phyloP scores from a whole-genome alignment of 2,888 invertebrate genomes.

The Drosophila tripunctata region DNA sequence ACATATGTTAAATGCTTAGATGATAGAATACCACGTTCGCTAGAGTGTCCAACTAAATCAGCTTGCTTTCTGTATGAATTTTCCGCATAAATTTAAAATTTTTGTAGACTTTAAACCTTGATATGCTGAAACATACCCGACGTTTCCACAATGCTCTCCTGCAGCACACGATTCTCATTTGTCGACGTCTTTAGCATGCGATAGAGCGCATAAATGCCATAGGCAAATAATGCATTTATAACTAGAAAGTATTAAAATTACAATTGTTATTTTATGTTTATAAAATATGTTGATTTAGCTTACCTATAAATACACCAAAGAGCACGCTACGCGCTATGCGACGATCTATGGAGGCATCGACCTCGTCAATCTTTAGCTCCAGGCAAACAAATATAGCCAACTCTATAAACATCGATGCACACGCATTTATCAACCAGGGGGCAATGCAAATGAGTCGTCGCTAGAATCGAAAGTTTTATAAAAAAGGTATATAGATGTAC shows the following conservation, averaged over 20 bases:
- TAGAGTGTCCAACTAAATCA: slow-evolving; percentile 46
- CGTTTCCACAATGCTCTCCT: slow-evolving; percentile 79
- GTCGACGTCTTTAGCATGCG: slow-evolving; percentile 73
- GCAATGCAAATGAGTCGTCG: slow-evolving; percentile 81
- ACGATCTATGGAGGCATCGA: slow-evolving; percentile 78
- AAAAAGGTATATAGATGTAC: neutral
- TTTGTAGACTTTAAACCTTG: slow-evolving; percentile 64
- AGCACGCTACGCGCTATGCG: slow-evolving; percentile 79
- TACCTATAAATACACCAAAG: slow-evolving; percentile 78
- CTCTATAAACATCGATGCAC: slow-evolving; percentile 75
- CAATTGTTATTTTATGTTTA: neutral
- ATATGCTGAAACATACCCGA: slow-evolving; percentile 81
- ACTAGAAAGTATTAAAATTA: slow-evolving; percentile 47
- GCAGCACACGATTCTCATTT: slow-evolving; percentile 74
- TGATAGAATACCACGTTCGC: slow-evolving; percentile 25
- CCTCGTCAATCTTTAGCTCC: slow-evolving; percentile 81
- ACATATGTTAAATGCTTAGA: slow-evolving; percentile 47
- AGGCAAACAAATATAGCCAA: slow-evolving; percentile 75
- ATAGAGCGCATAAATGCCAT: slow-evolving; percentile 78
- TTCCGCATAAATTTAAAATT: slow-evolving; percentile 25
- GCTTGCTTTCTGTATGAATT: slow-evolving; percentile 50
- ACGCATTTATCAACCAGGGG: slow-evolving; percentile 80
- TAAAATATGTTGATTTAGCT: neutral
- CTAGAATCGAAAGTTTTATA: slow-evolving; percentile 30
- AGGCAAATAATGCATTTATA: slow-evolving; percentile 75